Evolutionary conservation across 2,888 invertebrate genomes (phyloP).

Genomic region (Aelia acuminata): DNA sequence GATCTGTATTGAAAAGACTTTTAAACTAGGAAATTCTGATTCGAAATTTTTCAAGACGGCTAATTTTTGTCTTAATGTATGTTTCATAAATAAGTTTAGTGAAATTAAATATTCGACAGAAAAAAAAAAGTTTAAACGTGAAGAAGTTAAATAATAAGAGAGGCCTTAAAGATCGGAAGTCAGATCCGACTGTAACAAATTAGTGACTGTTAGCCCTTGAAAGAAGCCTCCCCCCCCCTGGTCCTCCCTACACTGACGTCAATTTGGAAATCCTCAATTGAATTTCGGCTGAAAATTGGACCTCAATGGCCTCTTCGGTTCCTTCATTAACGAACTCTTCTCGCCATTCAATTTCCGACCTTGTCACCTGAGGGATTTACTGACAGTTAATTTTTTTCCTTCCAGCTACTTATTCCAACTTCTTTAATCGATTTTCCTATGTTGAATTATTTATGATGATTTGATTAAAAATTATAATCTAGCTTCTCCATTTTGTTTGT

Average conservation of each 20-base stretch:
- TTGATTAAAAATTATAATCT: too few species aligned
- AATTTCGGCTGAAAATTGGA: neutral
- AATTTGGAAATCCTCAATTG: neutral
- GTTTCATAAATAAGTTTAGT: too few species aligned
- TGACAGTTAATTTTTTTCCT: neutral
- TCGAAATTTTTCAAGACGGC: too few species aligned
- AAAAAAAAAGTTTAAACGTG: too few species aligned
- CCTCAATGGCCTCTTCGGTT: neutral
- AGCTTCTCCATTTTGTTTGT: too few species aligned
- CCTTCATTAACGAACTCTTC: neutral
- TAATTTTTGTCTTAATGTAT: too few species aligned
- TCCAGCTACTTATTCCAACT: neutral
- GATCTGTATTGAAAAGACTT: too few species aligned
- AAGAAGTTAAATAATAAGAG: too few species aligned
- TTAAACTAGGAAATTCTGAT: too few species aligned
- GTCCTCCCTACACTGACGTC: neutral
- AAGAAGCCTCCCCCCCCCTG: neutral
- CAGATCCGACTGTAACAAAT: neutral
- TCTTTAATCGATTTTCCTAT: neutral
- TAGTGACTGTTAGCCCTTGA: neutral
- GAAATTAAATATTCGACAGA: too few species aligned
- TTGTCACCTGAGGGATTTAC: neutral
- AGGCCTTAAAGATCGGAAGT: neutral
- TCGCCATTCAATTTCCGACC: neutral
- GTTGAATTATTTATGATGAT: neutral